Percentiles rank a stretch among this genome's conserved stretches.
Evolutionary conservation across 2,113 vertebrate genomes (phyloP).

Genomic region (Gavialis gangeticus): DNA sequence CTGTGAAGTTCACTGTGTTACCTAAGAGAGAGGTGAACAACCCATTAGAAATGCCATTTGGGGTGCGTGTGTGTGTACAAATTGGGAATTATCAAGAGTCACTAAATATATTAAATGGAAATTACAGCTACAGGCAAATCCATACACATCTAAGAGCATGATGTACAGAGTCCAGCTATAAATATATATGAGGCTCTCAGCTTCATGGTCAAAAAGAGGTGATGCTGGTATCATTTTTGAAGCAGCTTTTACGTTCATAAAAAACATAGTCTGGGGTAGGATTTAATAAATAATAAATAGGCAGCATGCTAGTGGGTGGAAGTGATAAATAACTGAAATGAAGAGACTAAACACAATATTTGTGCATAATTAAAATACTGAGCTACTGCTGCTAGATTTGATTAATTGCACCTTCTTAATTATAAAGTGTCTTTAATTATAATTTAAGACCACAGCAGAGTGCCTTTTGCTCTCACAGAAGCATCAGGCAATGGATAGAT

Average conservation of each 20-base stretch:
- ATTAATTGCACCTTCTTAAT: constrained; percentile 74
- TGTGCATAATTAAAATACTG: constrained; percentile 69
- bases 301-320: constrained; percentile 63
- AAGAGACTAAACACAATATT: constrained; percentile 72
- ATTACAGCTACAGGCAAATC: constrained; percentile 59
- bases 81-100: constrained; percentile 50
- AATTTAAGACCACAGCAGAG: constrained; percentile 60
- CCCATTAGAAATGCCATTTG: constrained; percentile 50
- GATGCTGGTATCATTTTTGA: constrained; percentile 66
- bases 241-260: constrained; percentile 64
- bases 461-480: constrained; percentile 58
- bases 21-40: constrained; percentile 56
- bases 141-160: constrained; percentile 26
- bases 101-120: constrained; percentile 64
- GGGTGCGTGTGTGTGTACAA: background rate
- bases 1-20: constrained; percentile 41
- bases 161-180: constrained; percentile 62
- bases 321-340: constrained; percentile 72
- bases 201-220: constrained; percentile 62
- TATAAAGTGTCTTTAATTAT: constrained; percentile 71
- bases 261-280: constrained; percentile 61
- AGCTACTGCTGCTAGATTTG: constrained; percentile 70
- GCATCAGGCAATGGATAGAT: constrained; percentile 52
- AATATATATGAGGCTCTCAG: constrained; percentile 68
- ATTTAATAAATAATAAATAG: constrained; percentile 76